These are phyloP conservation scores for Aproaerema taeniolella DNA, from an alignment of 2,888 invertebrate genomes.

Conservation along the genomic window DNA sequence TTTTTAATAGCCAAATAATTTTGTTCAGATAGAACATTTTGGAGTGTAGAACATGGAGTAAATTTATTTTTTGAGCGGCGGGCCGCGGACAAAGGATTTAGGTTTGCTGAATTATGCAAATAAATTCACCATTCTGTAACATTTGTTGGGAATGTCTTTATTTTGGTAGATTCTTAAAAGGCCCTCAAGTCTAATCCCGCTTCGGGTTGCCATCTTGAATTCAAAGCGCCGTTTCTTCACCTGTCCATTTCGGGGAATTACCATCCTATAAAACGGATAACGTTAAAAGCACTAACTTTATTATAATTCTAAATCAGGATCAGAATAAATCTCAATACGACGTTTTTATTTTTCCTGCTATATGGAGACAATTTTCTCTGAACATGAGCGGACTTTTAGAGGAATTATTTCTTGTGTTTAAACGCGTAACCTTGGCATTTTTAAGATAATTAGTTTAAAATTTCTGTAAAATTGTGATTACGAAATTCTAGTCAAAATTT, in stretches of 20 bases:
- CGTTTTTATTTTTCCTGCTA: constrained; percentile 20
- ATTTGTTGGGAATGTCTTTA: constrained; percentile 75
- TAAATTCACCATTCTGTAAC: constrained; percentile 76
- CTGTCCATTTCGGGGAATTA: constrained; percentile 32
- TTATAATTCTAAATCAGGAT: constrained; percentile 29
- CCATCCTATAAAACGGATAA: constrained; percentile 32
- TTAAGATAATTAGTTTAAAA: too few species aligned
- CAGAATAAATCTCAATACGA: constrained; percentile 33
- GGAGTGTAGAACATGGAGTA: constrained; percentile 65
- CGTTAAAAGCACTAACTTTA: constrained; percentile 29
- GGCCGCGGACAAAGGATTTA: constrained; percentile 72
- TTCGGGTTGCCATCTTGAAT: constrained; percentile 30
- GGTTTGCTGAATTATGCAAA: constrained; percentile 75
- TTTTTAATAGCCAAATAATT: constrained; percentile 65
- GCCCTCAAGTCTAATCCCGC: constrained; percentile 58
- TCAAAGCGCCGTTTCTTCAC: constrained; percentile 30
- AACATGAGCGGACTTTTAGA: constrained; percentile 18
- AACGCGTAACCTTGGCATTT: too few species aligned
- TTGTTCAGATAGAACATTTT: constrained; percentile 61
- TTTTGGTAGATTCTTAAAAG: constrained; percentile 71
- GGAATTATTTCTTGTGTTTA: neutral
- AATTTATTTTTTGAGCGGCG: constrained; percentile 71
- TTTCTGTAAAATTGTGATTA: too few species aligned
- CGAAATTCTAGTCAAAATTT: too few species aligned
- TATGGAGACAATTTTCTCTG: constrained; percentile 1